phyloP scores from a whole-genome alignment of 2,113 vertebrate species.

The Prochilodus magdalenae region DNA sequence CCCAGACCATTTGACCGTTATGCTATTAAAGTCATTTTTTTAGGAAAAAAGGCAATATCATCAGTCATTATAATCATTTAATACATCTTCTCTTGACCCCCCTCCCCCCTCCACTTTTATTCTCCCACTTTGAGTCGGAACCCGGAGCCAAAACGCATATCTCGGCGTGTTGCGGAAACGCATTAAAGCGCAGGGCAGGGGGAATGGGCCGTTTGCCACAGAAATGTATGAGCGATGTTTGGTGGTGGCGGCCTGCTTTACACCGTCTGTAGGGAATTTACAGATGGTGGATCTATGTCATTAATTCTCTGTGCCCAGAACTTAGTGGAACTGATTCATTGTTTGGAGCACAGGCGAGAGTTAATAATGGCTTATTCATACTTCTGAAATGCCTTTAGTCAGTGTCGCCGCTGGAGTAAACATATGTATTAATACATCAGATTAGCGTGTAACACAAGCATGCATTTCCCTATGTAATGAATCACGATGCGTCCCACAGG shows the following conservation, averaged over 20 bases:
- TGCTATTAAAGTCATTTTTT: constrained; percentile 72
- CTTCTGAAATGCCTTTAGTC: constrained; percentile 62
- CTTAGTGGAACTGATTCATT: constrained; percentile 65
- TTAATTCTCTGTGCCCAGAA: constrained; percentile 68
- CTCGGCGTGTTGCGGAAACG: constrained; percentile 61
- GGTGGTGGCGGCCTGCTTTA: constrained; percentile 57
- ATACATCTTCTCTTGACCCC: constrained; percentile 71
- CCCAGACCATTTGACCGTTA: constrained; percentile 74
- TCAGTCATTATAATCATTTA: constrained; percentile 81
- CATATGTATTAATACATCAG: constrained; percentile 58
- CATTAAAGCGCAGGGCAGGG: constrained; percentile 54
- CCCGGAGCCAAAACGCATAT: constrained; percentile 64
- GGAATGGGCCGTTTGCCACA: constrained; percentile 62
- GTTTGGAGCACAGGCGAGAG: constrained; percentile 51
- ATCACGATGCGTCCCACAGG: constrained; percentile 45
- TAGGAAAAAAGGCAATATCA: constrained; percentile 70
- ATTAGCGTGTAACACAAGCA: constrained; percentile 50
- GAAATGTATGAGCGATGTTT: constrained; percentile 63
- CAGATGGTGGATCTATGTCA: constrained; percentile 64
- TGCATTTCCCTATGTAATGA: constrained; percentile 53
- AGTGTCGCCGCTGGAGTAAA: constrained; percentile 55
- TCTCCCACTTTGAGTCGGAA: constrained; percentile 57
- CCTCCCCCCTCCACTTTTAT: constrained; percentile 40
- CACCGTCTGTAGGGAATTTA: constrained; percentile 61
- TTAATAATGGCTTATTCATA: constrained; percentile 62